phyloP scores from a whole-genome alignment of 2,888 invertebrate genomes.

The Drosophila demipolita region DNA sequence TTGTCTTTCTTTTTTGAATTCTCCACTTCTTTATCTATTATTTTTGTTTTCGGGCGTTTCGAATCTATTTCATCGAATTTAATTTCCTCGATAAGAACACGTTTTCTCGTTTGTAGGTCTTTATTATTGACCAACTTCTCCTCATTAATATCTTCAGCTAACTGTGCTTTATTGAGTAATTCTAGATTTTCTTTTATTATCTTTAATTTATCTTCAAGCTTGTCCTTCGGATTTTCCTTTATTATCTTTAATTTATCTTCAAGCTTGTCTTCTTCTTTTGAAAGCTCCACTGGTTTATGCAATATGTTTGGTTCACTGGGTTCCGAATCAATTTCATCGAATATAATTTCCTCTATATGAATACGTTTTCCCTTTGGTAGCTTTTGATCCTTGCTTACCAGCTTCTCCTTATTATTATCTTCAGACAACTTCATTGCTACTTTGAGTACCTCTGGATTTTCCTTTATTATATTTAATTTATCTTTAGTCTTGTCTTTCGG shows the following conservation, averaged over 20 bases:
- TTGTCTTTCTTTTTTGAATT: neutral
- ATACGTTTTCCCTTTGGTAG: conserved; percentile 23
- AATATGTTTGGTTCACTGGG: neutral
- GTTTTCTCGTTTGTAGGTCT: neutral
- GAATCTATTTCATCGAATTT: neutral
- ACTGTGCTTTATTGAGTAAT: neutral
- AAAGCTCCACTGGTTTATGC: neutral
- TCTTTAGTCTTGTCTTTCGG: too few species aligned
- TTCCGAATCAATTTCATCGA: neutral
- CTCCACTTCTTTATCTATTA: too few species aligned
- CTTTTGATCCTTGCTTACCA: neutral
- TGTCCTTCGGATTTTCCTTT: too few species aligned
- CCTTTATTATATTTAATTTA: conserved; percentile 10
- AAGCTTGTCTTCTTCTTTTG: neutral
- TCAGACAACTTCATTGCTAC: neutral
- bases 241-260: conserved; percentile 16
- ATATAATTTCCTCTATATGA: conserved; percentile 39
- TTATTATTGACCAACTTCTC: neutral
- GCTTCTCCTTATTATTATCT: neutral
- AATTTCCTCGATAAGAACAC: conserved; percentile 45
- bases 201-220: neutral
- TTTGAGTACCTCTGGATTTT: conserved; percentile 17
- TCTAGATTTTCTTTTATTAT: conserved; percentile 26
- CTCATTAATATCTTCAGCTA: neutral
- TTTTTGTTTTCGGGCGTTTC: neutral